A percentile compares a stretch with the other conserved stretches of the same genome.
Evolutionary conservation across 2,113 vertebrate species (phyloP).

Genomic region (Microtus montanus): DNA sequence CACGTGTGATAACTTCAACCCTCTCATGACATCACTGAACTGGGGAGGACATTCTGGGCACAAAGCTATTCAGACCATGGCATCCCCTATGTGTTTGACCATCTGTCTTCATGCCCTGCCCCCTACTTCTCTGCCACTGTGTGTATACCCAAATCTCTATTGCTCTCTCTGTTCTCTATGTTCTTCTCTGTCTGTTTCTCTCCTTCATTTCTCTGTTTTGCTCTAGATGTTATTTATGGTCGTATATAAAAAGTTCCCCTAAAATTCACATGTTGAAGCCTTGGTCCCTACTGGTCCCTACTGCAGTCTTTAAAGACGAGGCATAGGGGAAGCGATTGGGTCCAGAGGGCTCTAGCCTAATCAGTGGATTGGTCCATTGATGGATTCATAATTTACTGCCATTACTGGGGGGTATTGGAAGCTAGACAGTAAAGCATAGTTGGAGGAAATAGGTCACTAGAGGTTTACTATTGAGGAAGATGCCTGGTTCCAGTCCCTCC

Average conservation of each 20-base stretch:
- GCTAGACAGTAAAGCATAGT: neutral
- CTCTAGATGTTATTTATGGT: neutral
- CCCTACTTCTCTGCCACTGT: neutral
- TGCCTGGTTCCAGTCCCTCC: neutral
- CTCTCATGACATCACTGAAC: neutral
- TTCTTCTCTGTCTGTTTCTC: neutral
- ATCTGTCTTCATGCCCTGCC: neutral
- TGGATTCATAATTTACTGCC: neutral
- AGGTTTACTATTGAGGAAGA: neutral
- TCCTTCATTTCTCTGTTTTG: neutral
- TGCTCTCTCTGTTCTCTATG: neutral
- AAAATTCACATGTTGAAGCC: neutral
- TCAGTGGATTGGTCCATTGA: neutral
- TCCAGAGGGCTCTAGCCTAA: neutral
- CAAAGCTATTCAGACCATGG: neutral
- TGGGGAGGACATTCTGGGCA: neutral
- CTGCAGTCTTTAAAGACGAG: neutral
- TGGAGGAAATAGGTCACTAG: neutral
- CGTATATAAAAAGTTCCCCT: neutral
- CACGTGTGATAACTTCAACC: neutral
- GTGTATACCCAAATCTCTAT: neutral
- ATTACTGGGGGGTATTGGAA: neutral
- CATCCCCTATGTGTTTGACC: neutral
- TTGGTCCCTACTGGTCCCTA: neutral
- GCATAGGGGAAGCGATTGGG: neutral